These are phyloP conservation scores for Bambusicola thoracicus DNA, from an alignment of 2,113 vertebrate species.

Conservation along the genomic window DNA sequence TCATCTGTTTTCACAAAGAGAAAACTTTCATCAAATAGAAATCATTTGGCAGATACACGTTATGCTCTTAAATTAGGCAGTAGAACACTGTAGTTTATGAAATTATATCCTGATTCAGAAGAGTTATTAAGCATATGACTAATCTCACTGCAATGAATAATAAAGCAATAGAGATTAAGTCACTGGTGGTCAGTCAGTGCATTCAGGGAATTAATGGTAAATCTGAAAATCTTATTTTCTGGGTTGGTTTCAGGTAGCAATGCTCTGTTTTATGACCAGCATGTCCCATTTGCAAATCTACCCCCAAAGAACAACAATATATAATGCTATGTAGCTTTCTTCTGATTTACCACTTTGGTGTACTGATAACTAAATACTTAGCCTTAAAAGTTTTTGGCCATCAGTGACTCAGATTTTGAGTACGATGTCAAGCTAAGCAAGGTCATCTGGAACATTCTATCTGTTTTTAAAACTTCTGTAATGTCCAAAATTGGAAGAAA, in stretches of 20 bases:
- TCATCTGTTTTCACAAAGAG: not conserved
- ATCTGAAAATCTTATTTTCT: not conserved
- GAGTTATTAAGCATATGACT: slow-evolving; percentile 14
- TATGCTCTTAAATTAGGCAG: not conserved
- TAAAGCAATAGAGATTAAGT: not conserved
- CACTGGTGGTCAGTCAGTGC: not conserved
- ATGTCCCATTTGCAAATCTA: not conserved
- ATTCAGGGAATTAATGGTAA: not conserved
- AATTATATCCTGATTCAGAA: slow-evolving; percentile 32
- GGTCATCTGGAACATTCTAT: not conserved
- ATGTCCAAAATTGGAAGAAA: not conserved
- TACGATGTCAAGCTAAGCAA: not conserved
- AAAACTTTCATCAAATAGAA: not conserved
- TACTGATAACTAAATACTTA: not conserved
- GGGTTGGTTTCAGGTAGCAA: not conserved
- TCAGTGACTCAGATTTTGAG: not conserved
- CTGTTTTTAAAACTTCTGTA: not conserved
- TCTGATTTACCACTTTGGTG: not conserved
- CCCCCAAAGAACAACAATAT: not conserved
- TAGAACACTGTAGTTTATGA: not conserved
- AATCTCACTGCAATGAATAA: not conserved
- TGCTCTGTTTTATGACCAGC: not conserved
- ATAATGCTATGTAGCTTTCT: not conserved
- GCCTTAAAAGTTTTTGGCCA: not conserved
- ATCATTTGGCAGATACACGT: not conserved